Evolutionary conservation across 2,797 vertebrate genomes (phyloP), one percentile per base, ranked within the genome.

Genomic region (Hoplostethus atlanticus): DNA sequence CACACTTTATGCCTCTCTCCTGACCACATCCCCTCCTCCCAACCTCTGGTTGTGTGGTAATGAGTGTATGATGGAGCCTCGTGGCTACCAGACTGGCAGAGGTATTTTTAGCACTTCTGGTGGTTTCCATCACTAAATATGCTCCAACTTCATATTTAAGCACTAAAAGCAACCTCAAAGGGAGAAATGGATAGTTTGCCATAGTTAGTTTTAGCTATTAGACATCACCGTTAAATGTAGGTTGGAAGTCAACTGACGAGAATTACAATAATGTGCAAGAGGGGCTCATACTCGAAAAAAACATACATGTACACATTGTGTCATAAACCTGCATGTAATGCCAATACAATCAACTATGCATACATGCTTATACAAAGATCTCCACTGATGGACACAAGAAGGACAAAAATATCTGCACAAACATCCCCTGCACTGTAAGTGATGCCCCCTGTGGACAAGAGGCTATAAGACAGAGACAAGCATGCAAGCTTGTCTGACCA

Each of bases 41-140:
- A 91, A 91, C 91, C 91, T 92, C 91, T 91, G 90, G 92, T 93
- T 87, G 81, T 93, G 92, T 93, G 91, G 91, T 93, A 93, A 93
- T 93, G 91, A 93, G 85, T 88, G 91, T 92, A 84, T 87, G 92
- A 91, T 91, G 91, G 91, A 91, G 85, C 77, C 91, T 92, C 89
- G 91, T 91, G 91, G 91, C 92, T 85, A 91, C 84, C 87, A 91
- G 92, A 91, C 91, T 90, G 87, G 92, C 87, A 90, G 91, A 90
- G 87, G 92, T 93, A 93, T 93, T 93, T 93, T 93, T 93, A 93
- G 91, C 91, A 91, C 92, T 91, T 93, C 86, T 92, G 86, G 91
- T 80, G 92, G 92, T 93, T 93, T 93, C 90, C 88, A 91, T 90
- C 91, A 87, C 83, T 87, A 91, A 92, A 89, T 92, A 87, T 88